Evolutionary conservation across 2,888 invertebrate species (phyloP), one percentile per base, ranked within the genome.

Genomic region (Gnatocerus cornutus): DNA sequence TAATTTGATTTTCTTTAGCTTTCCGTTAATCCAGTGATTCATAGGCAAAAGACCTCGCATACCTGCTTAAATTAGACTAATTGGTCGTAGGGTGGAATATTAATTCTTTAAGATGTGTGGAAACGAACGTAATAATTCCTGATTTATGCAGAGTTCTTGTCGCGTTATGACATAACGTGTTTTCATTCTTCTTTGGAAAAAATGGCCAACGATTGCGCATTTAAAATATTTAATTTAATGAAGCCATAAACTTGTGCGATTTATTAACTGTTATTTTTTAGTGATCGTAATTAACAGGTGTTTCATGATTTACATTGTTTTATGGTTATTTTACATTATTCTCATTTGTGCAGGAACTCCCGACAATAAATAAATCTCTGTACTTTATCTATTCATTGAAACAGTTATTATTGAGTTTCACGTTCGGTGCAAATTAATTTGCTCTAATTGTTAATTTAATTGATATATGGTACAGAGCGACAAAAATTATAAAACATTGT

Each of bases 201-300:
- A 52, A 52, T 37, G n/a, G 41, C 7, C 21, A 63, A 52, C 16
- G 45, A 55, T 65, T 65, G 55, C 56, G 56, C 52, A 61, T 48
- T 67, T 53, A 52, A 67, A 61, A 58, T 37, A 45, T 41, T 37
- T 45, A 39, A 59, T 61, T 67, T 53, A 67, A 61, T 67, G 67
- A 61, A 61, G 67, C 59, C 46, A 61, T 67, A 67, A 67, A 67
- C 29, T 67, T 39, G 14, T 10, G 41, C 37, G 46, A 59, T 61
- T 67, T 61, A 61, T 67, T 67, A 27, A 61, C 61, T 21, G 61
- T 43, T 30, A 61, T 61, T 67, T 67, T 67, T 59, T 50, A 41
- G 13, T 61, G n/a, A 66, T 66, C 50, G 39, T 66, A 66, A 66
- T 66, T 66, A 69, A 64, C 69, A 69, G 69, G 69, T 69, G 69